Evolutionary conservation across 92 coral and sea anemone species (phyloP), one percentile per base, ranked within the genome.

Genomic region (Ricordea florida): DNA sequence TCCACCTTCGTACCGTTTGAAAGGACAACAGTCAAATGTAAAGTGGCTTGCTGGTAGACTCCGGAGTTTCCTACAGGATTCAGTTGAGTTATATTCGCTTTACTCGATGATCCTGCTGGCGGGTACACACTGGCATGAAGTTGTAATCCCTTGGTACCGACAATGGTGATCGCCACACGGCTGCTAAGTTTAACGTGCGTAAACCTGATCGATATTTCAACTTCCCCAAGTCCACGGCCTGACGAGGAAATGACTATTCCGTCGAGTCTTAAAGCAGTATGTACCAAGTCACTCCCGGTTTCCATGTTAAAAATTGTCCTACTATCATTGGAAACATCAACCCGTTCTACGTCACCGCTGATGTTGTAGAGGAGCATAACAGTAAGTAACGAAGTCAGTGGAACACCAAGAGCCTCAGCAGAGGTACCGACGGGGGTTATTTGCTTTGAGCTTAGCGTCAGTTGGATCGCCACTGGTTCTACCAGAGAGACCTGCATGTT

Each of bases 61-160:
- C 66, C 81, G 0, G 80, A 62, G 22, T 51, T 67, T 38, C 87
- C 87, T 10, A 81, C 33, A 10, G 81, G 87, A 53, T 60, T 58
- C 7, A 81, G 43, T 18, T 33, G 41, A 31, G 87, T 72, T 17
- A 72, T 52, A 33, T 51, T 32, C 17, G 38, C 31, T 33, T n/a
- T 35, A 17, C 7, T 33, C 3, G 81, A 81, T 6, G 34, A 59
- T 21, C 63, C 52, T 23, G 51, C 72, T 18, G 74, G 7, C 25
- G 87, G 81, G 60, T 81, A 22, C 2, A 74, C 81, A 55, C 37
- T 51, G 9, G 87, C 87, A 23, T 48, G 52, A 9, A 33, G 4
- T 30, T 23, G 24, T 24, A 81, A 60, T 33, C 30, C 51, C 6
- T 20, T 24, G 10, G 51, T 68, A 14, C 75, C 81, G 38, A 81